phyloP scores from a whole-genome alignment of 2,888 invertebrate species.

The Punctoribates punctum region DNA sequence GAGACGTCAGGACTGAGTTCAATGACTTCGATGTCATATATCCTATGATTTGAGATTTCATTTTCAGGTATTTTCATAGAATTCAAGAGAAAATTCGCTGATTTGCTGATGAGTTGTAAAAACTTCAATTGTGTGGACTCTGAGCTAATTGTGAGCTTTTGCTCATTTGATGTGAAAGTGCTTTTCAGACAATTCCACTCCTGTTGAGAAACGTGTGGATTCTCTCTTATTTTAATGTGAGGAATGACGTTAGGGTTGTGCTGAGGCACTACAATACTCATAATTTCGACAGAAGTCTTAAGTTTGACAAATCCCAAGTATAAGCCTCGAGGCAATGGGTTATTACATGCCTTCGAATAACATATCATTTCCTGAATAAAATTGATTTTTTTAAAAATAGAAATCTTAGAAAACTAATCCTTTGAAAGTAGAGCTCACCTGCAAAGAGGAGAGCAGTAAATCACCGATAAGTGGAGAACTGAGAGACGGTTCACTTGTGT shows the following conservation, averaged over 20 bases:
- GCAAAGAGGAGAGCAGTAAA: conserved; percentile 31
- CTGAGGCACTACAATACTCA: conserved; percentile 85
- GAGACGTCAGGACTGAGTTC: conserved; percentile 87
- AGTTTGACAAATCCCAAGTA: conserved; percentile 95
- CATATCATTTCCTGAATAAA: conserved; percentile 59
- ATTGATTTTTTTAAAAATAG: conserved; percentile 1
- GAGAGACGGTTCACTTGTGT: conserved; percentile 14
- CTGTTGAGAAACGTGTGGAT: conserved; percentile 92
- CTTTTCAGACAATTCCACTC: conserved; percentile 51
- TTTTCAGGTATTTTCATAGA: conserved; percentile 62
- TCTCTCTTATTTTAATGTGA: conserved; percentile 84
- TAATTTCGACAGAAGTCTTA: conserved; percentile 90
- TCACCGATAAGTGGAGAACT: conserved; percentile 37
- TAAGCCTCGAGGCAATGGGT: conserved; percentile 77
- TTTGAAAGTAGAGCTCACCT: conserved; percentile 28
- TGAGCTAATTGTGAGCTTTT: background rate
- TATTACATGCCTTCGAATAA: conserved; percentile 74
- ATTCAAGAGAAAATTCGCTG: conserved; percentile 11
- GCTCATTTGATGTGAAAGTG: conserved; percentile 29
- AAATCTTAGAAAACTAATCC: background rate
- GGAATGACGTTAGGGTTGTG: conserved; percentile 92
- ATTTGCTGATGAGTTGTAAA: conserved; percentile 32
- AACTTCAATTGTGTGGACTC: conserved; percentile 32
- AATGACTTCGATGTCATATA: conserved; percentile 90
- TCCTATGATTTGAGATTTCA: conserved; percentile 69